Percentiles rank a stretch among this genome's conserved stretches.
Conservation (phyloP, 2,888 invertebrate species). For the Idaea straminata region DNA sequence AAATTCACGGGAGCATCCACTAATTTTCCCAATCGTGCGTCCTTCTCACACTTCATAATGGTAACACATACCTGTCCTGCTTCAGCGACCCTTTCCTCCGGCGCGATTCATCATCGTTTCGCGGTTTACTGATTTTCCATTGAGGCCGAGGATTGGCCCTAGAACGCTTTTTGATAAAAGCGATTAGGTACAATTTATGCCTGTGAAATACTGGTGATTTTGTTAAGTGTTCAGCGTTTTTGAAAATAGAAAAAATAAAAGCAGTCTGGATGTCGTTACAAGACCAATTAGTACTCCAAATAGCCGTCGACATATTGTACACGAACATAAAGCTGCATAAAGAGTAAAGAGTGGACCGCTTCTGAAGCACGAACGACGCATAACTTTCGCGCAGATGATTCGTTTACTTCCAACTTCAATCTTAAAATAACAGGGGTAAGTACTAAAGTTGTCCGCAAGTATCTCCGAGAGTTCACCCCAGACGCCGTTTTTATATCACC, state of each 20-base stretch:
- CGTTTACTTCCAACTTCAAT: slow-evolving; percentile 57
- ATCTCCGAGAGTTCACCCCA: slow-evolving; percentile 57
- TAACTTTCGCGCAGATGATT: slow-evolving; percentile 60
- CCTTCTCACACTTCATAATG: slow-evolving; percentile 45
- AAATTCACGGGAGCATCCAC: slow-evolving; percentile 75
- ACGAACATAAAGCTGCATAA: slow-evolving; percentile 57
- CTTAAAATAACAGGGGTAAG: slow-evolving; percentile 62
- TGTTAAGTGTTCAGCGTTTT: slow-evolving; percentile 4
- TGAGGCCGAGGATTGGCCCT: slow-evolving; percentile 55
- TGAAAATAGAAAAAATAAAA: neutral
- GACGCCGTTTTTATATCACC: slow-evolving; percentile 75
- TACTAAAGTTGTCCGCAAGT: slow-evolving; percentile 62
- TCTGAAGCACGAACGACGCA: slow-evolving; percentile 73
- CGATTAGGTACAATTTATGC: slow-evolving; percentile 34
- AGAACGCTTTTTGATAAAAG: slow-evolving; percentile 36
- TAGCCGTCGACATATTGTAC: slow-evolving; percentile 76
- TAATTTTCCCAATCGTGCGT: slow-evolving; percentile 65
- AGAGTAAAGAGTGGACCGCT: slow-evolving; percentile 79
- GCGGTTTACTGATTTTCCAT: slow-evolving; percentile 78
- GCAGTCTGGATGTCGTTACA: slow-evolving; percentile 49
- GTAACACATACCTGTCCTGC: slow-evolving; percentile 44
- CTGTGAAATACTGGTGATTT: slow-evolving; percentile 20
- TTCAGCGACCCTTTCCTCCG: slow-evolving; percentile 64
- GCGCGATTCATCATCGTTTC: slow-evolving; percentile 79
- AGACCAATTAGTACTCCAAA: slow-evolving; percentile 79